Evolutionary conservation across 2,888 invertebrate species (phyloP).

Genomic region (Drosophila glabriapex): DNA sequence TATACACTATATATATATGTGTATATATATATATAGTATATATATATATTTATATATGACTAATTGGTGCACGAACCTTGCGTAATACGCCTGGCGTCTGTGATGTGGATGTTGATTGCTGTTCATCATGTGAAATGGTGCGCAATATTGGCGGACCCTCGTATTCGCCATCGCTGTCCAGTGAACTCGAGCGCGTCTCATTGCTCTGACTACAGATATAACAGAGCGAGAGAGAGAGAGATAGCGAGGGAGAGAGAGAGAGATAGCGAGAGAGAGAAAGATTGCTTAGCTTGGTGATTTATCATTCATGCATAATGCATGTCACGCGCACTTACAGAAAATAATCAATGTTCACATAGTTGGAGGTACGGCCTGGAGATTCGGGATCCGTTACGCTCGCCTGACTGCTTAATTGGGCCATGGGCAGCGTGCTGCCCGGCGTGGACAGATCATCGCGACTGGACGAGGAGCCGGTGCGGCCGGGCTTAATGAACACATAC

Average conservation of each 20-base stretch:
- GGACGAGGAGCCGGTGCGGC: constrained; percentile 88
- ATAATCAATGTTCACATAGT: constrained; percentile 97
- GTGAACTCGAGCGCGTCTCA: constrained; percentile 86
- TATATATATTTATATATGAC: neutral
- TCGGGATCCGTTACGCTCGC: constrained; percentile 88
- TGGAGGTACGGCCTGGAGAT: constrained; percentile 92
- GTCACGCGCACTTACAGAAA: constrained; percentile 88
- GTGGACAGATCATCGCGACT: constrained; percentile 89
- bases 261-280: neutral
- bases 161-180: constrained; percentile 87
- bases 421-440: constrained; percentile 87
- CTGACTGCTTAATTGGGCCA: constrained; percentile 85
- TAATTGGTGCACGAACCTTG: constrained; percentile 76
- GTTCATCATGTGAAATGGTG: constrained; percentile 88
- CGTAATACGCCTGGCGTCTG: constrained; percentile 86
- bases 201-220: constrained; percentile 82
- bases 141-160: constrained; percentile 87
- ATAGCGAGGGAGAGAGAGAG: neutral
- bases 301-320: neutral
- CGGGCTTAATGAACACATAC: constrained; percentile 91
- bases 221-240: neutral
- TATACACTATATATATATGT: neutral
- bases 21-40: neutral
- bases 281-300: neutral
- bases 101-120: constrained; percentile 72